Percentiles rank a stretch among this genome's conserved stretches.
These are phyloP conservation scores for Dendrolimus kikuchii DNA, from an alignment of 1,140 invertebrate genomes.

Conservation along the genomic window DNA sequence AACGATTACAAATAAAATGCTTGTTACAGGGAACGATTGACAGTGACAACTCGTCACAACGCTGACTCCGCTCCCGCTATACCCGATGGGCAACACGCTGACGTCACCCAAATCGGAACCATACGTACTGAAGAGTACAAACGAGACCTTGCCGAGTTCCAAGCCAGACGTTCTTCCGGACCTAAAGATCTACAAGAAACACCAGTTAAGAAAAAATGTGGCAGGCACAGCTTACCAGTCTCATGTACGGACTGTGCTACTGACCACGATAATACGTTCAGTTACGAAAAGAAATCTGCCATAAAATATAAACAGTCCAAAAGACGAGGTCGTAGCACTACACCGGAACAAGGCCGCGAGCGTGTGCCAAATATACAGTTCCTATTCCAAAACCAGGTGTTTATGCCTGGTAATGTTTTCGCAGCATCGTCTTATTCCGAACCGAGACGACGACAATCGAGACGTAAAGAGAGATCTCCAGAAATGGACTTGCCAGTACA, in stretches of 20 bases:
- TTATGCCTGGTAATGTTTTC: conserved; percentile 56
- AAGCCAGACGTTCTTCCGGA: conserved; percentile 51
- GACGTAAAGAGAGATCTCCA: conserved; percentile 24
- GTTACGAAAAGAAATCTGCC: conserved; percentile 61
- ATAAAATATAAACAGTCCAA: conserved; percentile 59
- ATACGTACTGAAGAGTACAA: conserved; percentile 67
- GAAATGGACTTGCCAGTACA: conserved; percentile 38
- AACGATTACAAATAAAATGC: background rate
- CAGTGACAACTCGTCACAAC: conserved; percentile 40
- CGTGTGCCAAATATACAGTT: conserved; percentile 63
- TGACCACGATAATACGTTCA: conserved; percentile 52
- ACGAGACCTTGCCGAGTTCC: conserved; percentile 62
- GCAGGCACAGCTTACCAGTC: conserved; percentile 54
- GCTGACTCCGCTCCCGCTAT: conserved; percentile 21
- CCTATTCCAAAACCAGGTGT: conserved; percentile 66
- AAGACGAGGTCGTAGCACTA: conserved; percentile 33
- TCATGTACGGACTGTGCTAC: conserved; percentile 55
- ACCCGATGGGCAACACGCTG: conserved; percentile 20
- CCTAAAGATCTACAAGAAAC: conserved; percentile 35
- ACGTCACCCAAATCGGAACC: conserved; percentile 35
- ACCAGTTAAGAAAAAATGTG: conserved; percentile 50
- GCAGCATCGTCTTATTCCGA: conserved; percentile 39
- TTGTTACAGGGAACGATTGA: conserved; percentile 50
- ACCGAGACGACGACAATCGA: conserved; percentile 24
- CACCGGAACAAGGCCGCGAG: conserved; percentile 32